Evolutionary conservation across 2,888 invertebrate species (phyloP).

Genomic region (Nomada hirtipes): DNA sequence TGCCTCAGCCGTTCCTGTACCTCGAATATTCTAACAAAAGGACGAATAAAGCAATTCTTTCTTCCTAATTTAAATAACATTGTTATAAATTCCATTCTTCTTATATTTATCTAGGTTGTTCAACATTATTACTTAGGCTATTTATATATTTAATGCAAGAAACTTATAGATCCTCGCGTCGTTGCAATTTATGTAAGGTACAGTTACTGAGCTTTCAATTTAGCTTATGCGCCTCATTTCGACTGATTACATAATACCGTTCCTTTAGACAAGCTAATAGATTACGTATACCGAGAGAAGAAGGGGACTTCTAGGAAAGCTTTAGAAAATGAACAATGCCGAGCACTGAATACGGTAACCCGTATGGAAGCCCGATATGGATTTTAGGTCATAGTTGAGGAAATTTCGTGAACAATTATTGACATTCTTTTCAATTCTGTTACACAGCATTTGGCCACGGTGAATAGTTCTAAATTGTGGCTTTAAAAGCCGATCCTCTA

Average conservation of each 20-base stretch:
- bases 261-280: conserved; percentile 26
- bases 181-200: conserved; percentile 19
- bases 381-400: conserved; percentile 44
- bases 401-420: conserved; percentile 51
- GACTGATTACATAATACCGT: conserved; percentile 46
- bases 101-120: neutral
- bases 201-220: conserved; percentile 32
- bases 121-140: neutral
- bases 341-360: conserved; percentile 36
- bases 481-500: neutral
- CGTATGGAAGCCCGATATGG: conserved; percentile 37
- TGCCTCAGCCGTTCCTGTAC: too few species aligned
- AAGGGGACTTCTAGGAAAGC: conserved; percentile 14
- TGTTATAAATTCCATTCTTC: neutral
- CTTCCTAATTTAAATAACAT: neutral
- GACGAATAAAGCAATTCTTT: too few species aligned
- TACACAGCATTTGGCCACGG: neutral
- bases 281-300: conserved; percentile 34
- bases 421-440: conserved; percentile 37
- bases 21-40: too few species aligned
- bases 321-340: conserved; percentile 47
- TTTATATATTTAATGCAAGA: neutral
- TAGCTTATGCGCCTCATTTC: conserved; percentile 32
- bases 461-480: neutral
- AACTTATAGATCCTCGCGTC: neutral